Percentiles rank a stretch among this genome's conserved stretches.
These are phyloP conservation scores for Ailuropoda melanoleuca DNA, from an alignment of 2,113 vertebrate species.

Conservation along the genomic window DNA sequence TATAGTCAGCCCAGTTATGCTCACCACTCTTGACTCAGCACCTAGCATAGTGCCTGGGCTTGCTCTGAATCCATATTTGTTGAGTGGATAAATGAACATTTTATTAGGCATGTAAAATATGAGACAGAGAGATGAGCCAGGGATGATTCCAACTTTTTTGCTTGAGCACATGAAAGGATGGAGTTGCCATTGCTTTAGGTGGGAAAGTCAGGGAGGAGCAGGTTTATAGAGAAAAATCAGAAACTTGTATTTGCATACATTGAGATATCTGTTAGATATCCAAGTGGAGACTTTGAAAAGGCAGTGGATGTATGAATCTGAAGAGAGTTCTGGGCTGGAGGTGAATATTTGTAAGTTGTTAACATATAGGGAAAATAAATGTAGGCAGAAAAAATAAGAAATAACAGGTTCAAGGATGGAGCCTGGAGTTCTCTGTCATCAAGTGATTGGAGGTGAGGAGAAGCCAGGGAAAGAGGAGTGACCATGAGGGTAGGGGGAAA, in stretches of 20 bases:
- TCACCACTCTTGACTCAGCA: background rate
- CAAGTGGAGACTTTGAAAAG: background rate
- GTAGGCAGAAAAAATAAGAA: background rate
- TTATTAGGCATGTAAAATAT: background rate
- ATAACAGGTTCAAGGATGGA: background rate
- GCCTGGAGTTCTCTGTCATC: background rate
- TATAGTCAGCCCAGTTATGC: background rate
- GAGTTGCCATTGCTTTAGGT: background rate
- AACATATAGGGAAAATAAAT: background rate
- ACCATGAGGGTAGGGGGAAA: background rate
- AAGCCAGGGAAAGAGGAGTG: background rate
- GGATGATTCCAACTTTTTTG: background rate
- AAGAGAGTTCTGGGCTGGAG: background rate
- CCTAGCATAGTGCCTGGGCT: background rate
- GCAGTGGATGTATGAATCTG: background rate
- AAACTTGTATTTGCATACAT: background rate
- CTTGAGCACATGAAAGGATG: background rate
- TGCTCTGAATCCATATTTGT: background rate
- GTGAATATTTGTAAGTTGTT: background rate
- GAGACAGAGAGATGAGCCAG: background rate
- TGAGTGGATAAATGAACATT: background rate
- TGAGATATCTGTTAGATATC: background rate
- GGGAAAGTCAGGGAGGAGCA: background rate
- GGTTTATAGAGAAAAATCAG: background rate
- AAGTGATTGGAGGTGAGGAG: background rate